Conservation (phyloP, 1,140 invertebrate genomes). For the Brachionus rubens region DNA sequence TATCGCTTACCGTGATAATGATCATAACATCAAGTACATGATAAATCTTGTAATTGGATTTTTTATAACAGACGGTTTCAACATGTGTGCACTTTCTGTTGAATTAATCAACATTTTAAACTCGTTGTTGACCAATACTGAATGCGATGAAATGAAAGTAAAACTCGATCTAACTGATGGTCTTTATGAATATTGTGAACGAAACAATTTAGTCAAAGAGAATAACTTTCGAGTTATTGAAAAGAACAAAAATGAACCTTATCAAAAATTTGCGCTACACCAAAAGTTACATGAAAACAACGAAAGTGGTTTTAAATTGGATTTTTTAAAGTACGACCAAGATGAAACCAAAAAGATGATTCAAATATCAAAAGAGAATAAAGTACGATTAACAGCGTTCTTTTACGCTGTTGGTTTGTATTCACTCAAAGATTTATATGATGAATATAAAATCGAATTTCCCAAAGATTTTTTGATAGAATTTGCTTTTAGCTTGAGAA, state of each 20-base stretch:
- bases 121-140: neutral
- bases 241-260: neutral
- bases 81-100: neutral
- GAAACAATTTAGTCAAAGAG: conserved; percentile 6
- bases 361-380: neutral
- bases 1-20: neutral
- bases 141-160: conserved; percentile 10
- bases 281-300: neutral
- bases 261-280: neutral
- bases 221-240: conserved; percentile 3
- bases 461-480: neutral
- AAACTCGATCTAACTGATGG: neutral
- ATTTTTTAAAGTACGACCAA: neutral
- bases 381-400: conserved; percentile 5
- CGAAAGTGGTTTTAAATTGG: conserved; percentile 16
- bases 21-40: neutral
- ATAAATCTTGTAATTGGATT: conserved; percentile 7
- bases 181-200: conserved; percentile 24
- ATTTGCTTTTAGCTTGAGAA: conserved; percentile 20
- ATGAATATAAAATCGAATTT: conserved; percentile 22
- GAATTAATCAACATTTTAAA: conserved; percentile 25
- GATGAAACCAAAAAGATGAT: neutral
- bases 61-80: conserved; percentile 30
- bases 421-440: conserved; percentile 23
- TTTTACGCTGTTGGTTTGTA: conserved; percentile 32